Percentiles rank a stretch among this genome's conserved stretches.
These are phyloP conservation scores for Galbula dea DNA, from an alignment of 2,113 vertebrate genomes.

Conservation along the genomic window DNA sequence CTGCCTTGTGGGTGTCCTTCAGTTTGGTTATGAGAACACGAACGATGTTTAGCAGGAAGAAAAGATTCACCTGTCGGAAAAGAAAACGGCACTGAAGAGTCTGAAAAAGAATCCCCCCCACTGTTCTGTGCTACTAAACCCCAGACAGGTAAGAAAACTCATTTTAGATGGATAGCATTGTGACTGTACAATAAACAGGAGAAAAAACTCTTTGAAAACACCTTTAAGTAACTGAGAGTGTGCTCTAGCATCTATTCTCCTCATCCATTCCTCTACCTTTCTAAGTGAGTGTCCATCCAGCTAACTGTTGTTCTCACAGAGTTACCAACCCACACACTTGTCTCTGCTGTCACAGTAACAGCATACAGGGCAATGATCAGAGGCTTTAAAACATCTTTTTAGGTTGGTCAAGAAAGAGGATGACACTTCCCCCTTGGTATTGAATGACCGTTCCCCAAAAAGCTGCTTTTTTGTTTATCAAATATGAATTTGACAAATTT, in stretches of 20 bases:
- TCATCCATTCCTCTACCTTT: background rate
- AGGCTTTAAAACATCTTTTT: background rate
- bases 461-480: background rate
- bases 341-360: background rate
- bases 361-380: background rate
- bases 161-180: background rate
- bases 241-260: background rate
- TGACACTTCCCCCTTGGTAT: background rate
- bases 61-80: slow-evolving; percentile 87
- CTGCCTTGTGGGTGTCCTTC: slow-evolving; percentile 94
- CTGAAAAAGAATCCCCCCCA: background rate
- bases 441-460: background rate
- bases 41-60: slow-evolving; percentile 95
- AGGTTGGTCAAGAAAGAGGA: background rate
- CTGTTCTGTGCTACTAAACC: background rate
- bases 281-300: background rate
- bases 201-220: background rate
- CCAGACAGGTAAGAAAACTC: background rate
- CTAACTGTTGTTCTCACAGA: fast-evolving
- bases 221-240: background rate
- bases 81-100: background rate
- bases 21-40: slow-evolving; percentile 97
- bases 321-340: background rate
- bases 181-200: background rate
- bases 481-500: background rate